These are phyloP conservation scores for Elymnias hypermnestra DNA, from an alignment of 1,140 invertebrate species.

Conservation along the genomic window DNA sequence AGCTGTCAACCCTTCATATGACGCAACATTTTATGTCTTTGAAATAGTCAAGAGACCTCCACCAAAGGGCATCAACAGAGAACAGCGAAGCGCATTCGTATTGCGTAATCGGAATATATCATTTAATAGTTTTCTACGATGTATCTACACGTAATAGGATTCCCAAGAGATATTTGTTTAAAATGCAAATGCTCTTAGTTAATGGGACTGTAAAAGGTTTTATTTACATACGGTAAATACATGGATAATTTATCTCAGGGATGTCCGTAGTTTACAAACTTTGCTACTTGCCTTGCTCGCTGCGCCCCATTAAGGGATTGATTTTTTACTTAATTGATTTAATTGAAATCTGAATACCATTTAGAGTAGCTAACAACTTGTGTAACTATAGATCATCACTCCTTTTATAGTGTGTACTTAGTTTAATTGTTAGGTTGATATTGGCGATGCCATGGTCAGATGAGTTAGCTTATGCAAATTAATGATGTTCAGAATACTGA, in stretches of 20 bases:
- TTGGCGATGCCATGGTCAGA: no score
- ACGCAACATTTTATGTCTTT: neutral
- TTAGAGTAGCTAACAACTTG: no score
- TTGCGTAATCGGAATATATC: neutral
- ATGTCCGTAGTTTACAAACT: neutral
- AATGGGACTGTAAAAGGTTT: neutral
- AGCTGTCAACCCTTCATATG: neutral
- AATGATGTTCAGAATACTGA: no score
- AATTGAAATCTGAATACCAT: no score
- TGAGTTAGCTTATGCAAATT: no score
- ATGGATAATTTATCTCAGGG: neutral
- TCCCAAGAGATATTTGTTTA: neutral
- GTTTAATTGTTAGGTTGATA: no score
- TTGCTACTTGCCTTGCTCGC: no score
- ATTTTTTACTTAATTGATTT: no score
- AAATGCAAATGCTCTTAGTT: constrained; percentile 4
- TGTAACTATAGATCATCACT: no score
- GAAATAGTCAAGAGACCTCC: neutral
- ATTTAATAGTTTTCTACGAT: neutral
- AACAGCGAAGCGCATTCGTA: neutral
- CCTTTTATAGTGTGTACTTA: no score
- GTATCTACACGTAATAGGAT: no score
- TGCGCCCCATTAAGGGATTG: no score
- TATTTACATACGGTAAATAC: neutral
- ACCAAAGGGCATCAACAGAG: neutral